phyloP scores from a whole-genome alignment of 2,797 vertebrate species.

The Aulostomus chinensis region DNA sequence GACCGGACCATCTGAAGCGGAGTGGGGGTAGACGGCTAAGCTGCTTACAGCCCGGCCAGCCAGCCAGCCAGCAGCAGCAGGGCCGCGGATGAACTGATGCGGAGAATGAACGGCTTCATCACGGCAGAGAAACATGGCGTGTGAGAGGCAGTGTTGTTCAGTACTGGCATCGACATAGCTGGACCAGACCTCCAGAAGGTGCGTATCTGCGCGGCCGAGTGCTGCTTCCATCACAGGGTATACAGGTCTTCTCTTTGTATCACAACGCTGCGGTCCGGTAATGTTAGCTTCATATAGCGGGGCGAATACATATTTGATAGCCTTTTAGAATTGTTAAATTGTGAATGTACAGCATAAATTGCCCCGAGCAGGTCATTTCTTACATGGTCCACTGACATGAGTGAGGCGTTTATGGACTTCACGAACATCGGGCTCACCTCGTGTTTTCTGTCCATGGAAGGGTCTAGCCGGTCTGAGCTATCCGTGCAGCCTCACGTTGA shows the following conservation, averaged over 20 bases:
- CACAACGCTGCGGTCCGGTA: too few relatives aligned
- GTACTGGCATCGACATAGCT: slow-evolving; percentile 32
- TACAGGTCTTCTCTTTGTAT: too few relatives aligned
- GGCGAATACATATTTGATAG: too few relatives aligned
- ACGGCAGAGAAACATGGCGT: slow-evolving; percentile 39
- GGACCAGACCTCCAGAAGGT: slow-evolving; percentile 63
- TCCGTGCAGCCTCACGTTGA: slow-evolving; percentile 41
- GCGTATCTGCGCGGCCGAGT: too few relatives aligned
- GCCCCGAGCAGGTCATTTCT: background rate
- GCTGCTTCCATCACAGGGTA: too few relatives aligned
- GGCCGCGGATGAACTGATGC: slow-evolving; percentile 6
- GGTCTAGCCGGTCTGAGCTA: slow-evolving; percentile 51
- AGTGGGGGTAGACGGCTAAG: slow-evolving; percentile 63
- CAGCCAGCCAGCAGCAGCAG: slow-evolving; percentile 22
- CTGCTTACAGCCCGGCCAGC: slow-evolving; percentile 57
- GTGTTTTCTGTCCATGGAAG: slow-evolving; percentile 39
- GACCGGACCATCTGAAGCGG: slow-evolving; percentile 62
- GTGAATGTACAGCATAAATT: too few relatives aligned
- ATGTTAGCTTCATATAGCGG: too few relatives aligned
- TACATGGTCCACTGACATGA: background rate
- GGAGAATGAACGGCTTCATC: slow-evolving; percentile 38
- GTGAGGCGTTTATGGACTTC: slow-evolving; percentile 37
- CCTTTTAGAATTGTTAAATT: too few relatives aligned
- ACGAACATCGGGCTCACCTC: slow-evolving; percentile 35
- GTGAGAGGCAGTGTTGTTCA: slow-evolving; percentile 26